Percentiles rank a stretch among this genome's conserved stretches.
Evolutionary conservation across 2,113 vertebrate genomes (phyloP).

Genomic region (Thryonomys swinderianus): DNA sequence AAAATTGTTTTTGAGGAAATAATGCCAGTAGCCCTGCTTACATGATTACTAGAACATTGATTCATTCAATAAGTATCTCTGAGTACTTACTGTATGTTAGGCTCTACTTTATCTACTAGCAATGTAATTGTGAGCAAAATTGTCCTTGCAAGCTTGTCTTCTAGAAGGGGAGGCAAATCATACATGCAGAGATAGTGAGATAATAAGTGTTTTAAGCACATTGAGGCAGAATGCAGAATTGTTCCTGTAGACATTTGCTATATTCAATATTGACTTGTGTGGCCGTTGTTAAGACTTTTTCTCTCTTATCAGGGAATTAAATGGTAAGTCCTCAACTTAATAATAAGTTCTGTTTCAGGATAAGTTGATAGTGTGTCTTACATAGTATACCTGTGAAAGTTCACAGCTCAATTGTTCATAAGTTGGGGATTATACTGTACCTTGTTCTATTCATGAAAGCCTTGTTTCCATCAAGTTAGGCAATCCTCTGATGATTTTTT

Average conservation of each 20-base stretch:
- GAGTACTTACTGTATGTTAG: not conserved
- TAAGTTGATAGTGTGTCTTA: not conserved
- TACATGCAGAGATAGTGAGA: not conserved
- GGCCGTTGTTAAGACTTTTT: not conserved
- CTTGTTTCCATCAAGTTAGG: not conserved
- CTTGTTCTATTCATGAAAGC: not conserved
- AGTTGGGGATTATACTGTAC: not conserved
- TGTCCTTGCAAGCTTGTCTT: not conserved
- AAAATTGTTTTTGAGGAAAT: conserved; percentile 34
- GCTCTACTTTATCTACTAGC: not conserved
- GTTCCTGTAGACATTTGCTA: not conserved
- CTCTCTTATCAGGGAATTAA: not conserved
- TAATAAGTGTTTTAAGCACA: not conserved
- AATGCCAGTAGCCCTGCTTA: not conserved
- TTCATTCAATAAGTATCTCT: conserved; percentile 16
- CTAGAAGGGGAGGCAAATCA: not conserved
- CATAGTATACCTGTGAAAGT: not conserved
- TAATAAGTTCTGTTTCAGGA: not conserved
- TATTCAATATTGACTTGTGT: not conserved
- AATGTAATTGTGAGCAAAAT: not conserved
- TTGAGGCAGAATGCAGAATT: not conserved
- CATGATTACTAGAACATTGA: conserved; percentile 20
- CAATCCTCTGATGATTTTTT: too few species aligned
- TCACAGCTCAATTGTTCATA: not conserved
- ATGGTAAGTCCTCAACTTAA: not conserved